Conservation (phyloP, 2,113 vertebrate genomes). For the Anhinga rufa region DNA sequence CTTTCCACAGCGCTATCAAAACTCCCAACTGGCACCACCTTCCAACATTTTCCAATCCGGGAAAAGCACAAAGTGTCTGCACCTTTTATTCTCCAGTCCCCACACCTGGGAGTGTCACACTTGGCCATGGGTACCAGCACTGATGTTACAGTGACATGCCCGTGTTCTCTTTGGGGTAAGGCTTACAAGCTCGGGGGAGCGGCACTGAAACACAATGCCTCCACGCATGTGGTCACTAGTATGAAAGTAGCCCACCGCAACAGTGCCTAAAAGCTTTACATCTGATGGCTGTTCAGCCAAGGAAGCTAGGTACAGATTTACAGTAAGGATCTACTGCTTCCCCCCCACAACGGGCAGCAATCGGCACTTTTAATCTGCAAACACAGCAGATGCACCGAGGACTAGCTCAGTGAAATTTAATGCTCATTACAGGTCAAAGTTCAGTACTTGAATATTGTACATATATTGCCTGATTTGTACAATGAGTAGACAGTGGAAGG, state of each 20-base stretch:
- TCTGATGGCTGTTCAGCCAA: too few relatives aligned
- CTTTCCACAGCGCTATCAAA: not conserved
- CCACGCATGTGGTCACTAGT: not conserved
- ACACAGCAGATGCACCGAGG: not conserved
- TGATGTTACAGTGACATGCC: too few relatives aligned
- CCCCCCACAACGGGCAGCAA: not conserved
- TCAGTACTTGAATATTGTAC: not conserved
- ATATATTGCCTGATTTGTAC: not conserved
- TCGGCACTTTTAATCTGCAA: not conserved
- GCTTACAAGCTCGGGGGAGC: not conserved
- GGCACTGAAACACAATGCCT: accelerated
- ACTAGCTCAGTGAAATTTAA: not conserved
- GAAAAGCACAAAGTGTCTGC: not conserved
- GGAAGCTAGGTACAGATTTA: not conserved
- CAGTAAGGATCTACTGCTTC: too few relatives aligned
- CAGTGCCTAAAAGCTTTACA: not conserved
- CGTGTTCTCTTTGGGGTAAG: accelerated
- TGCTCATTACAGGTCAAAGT: not conserved
- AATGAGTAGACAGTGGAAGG: not conserved
- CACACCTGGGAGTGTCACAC: not conserved
- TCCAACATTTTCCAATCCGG: not conserved
- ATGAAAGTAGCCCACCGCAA: not conserved
- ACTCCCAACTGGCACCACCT: not conserved
- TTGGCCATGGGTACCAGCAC: not conserved
- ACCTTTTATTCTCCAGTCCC: too few relatives aligned